Base-by-base conservation (phyloP, 2,797 vertebrate genomes). In the Staurois parvus region DNA sequence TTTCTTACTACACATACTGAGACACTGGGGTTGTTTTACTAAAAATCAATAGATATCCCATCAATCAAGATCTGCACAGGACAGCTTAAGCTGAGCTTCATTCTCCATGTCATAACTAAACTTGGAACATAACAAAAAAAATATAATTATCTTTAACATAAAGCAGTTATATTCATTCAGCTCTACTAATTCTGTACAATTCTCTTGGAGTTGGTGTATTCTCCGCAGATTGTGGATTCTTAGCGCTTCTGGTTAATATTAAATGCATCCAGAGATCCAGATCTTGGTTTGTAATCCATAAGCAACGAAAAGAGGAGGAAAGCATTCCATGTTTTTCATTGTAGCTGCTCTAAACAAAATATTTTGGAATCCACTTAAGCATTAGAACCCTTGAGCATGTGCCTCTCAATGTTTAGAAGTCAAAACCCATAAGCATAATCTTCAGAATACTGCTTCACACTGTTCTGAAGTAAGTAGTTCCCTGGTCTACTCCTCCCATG, bases 361-460 rank as follows among this genome's bases (percentile, higher is more conserved):
- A 83, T 83, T 86, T 86, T 86, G 85, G 85, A 86, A 83, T 86
- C 85, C 85, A 86, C 80, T 86, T 86, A 86, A 37, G 74, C 94
- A 96, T 95, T 95, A 95, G 94, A 95, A 95, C 94, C 94, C 94
- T 94, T 95, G 94, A 95, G 94, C 94, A 95, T 95, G 94, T 95
- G 94, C 94, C 80, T 86, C 85, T 77, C 85, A 86, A 82, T 86
- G 85, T 86, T 86, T 86, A 86, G 85, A 86, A 86, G 85, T 86
- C 85, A 86, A 86, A 86, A 86, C 80, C 85, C 85, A 83, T 86
- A 86, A 86, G 85, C 56, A 86, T 86, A 86, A 86, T 86, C 85
- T 86, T 86, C 85, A 86, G 85, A 86, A 95, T 94, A 94, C 93
- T 95, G 94, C 94, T 95, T 95, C 94, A 95, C 94, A 94, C 94